These are phyloP conservation scores for Meteorus colon DNA, from an alignment of 2,888 invertebrate genomes.

Conservation along the genomic window DNA sequence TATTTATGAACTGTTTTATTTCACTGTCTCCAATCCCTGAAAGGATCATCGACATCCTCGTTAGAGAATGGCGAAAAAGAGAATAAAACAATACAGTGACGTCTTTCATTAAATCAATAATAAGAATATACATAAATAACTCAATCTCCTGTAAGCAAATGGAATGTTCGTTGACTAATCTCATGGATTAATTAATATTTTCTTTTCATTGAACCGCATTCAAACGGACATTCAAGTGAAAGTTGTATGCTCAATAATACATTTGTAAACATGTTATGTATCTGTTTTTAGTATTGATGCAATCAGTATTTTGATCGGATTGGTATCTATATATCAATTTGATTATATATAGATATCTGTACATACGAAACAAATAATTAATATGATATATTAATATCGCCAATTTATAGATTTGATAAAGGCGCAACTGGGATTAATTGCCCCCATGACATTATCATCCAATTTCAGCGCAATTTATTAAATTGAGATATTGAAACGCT, in stretches of 20 bases:
- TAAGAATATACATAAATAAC: not conserved
- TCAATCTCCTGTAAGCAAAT: not conserved
- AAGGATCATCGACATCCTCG: slow-evolving; percentile 4
- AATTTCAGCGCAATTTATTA: not conserved
- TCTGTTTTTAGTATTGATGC: not conserved
- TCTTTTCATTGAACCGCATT: not conserved
- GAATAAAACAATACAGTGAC: too few relatives aligned
- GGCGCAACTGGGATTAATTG: not conserved
- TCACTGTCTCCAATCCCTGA: not conserved
- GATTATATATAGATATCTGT: too few relatives aligned
- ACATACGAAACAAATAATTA: not conserved
- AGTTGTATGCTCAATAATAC: not conserved
- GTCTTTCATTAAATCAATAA: not conserved
- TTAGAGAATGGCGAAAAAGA: not conserved
- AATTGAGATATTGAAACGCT: not conserved
- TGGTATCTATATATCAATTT: not conserved
- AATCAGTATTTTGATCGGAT: not conserved
- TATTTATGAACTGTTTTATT: not conserved
- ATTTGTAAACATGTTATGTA: too few relatives aligned
- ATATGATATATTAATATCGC: not conserved
- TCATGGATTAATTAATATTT: not conserved
- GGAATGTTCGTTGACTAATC: not conserved
- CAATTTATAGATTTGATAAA: not conserved
- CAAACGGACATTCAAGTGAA: not conserved
- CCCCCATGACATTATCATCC: not conserved